These are phyloP conservation scores for Craseonycteris thonglongyai DNA, from an alignment of 2,113 vertebrate species.

Conservation along the genomic window DNA sequence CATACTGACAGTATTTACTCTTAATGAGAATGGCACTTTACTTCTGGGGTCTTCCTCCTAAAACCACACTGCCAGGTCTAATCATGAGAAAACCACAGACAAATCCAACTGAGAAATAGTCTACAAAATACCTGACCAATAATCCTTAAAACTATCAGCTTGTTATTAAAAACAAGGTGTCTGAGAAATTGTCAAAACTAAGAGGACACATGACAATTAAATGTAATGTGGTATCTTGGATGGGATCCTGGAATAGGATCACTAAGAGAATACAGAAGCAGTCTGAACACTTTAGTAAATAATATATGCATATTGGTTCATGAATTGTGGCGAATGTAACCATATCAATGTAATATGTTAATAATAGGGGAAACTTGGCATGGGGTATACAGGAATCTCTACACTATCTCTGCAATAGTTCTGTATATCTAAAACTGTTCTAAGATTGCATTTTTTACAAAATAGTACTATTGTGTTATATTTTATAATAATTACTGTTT, in stretches of 20 bases:
- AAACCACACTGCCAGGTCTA: background rate
- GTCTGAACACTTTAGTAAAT: background rate
- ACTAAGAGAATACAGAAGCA: background rate
- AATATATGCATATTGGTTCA: background rate
- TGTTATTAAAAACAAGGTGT: background rate
- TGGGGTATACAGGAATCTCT: background rate
- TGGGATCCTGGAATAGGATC: background rate
- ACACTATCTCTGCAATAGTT: background rate
- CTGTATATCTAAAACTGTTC: background rate
- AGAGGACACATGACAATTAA: background rate
- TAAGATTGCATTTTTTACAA: slow-evolving; percentile 11
- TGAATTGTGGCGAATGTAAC: background rate
- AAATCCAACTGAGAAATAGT: background rate
- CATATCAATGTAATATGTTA: background rate
- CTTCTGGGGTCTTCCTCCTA: background rate
- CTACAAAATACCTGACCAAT: background rate
- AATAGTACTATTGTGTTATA: background rate
- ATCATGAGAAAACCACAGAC: background rate
- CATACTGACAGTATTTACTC: background rate
- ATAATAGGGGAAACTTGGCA: background rate
- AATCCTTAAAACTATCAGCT: background rate
- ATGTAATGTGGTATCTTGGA: background rate
- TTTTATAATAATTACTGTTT: background rate
- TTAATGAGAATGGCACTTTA: background rate
- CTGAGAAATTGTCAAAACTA: background rate